phyloP scores from a whole-genome alignment of 1,140 invertebrate genomes.

The Drosophila teissieri region DNA sequence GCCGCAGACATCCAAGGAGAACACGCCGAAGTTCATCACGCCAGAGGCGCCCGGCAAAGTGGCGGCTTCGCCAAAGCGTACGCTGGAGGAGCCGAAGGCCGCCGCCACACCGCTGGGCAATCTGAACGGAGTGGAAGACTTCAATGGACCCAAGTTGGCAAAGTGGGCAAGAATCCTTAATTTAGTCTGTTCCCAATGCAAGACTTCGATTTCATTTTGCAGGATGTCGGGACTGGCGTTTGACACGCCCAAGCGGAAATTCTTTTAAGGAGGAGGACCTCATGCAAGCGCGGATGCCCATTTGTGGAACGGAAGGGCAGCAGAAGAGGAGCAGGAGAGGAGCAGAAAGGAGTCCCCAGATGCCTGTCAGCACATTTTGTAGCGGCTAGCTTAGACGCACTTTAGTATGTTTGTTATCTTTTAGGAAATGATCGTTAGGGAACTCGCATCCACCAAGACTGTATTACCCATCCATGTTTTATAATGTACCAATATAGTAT shows the following conservation, averaged over 20 bases:
- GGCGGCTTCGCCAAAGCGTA: conserved; percentile 8
- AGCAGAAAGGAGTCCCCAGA: neutral
- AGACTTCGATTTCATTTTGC: conserved; percentile 15
- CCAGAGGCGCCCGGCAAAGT: conserved; percentile 6
- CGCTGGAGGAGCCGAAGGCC: neutral
- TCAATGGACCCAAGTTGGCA: conserved; percentile 24
- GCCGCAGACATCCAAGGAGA: conserved; percentile 1
- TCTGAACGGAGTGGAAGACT: neutral
- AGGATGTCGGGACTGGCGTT: conserved; percentile 55
- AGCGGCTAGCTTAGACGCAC: neutral
- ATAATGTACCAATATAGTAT: neutral
- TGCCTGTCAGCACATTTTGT: neutral
- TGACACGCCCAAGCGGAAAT: conserved; percentile 65
- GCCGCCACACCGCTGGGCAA: neutral
- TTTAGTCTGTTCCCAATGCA: neutral
- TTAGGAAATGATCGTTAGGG: neutral
- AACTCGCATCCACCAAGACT: neutral
- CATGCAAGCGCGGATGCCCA: neutral
- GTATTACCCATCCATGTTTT: neutral
- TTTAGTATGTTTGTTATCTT: conserved; percentile 1
- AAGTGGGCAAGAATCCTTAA: conserved; percentile 16
- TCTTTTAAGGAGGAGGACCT: conserved; percentile 41
- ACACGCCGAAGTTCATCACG: neutral
- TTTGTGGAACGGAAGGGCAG: neutral
- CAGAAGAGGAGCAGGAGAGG: neutral